Base-by-base conservation (phyloP, 2,888 invertebrate genomes). In the Clivina fossor region DNA sequence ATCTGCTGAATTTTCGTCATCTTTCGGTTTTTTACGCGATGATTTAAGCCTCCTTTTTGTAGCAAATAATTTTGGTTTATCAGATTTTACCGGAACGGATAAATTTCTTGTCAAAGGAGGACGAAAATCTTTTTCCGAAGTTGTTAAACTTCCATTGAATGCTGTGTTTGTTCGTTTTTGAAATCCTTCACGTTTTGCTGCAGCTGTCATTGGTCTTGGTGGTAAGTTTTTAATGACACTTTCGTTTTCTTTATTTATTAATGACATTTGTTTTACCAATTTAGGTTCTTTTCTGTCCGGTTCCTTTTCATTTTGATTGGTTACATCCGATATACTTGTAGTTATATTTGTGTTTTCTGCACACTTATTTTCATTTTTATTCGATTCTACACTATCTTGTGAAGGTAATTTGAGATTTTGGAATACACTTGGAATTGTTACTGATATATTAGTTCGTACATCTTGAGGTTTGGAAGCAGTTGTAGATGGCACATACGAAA, bases 91-190 rank as follows among this genome's bases (percentile, higher is more conserved):
- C 5, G 69, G 68, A 4, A 71, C 69, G 1, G 73, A 73, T 1
- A 69, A 67, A 1, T 70, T 67, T 43, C 74, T 62, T 2, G 70
- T 57, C 30, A 74, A 57, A 0, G 73, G 70, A 2, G 72, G 68
- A 57, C 69, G 63, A 22, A 61, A 58, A 46, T 57, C 60, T 26
- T 47, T 41, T 55, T 60, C 59, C 40, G 64, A 51, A 40, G 64
- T 66, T 24, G 62, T 65, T 8, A 64, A 49, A 4, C 65, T 64
- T 3, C 64, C 61, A 48, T 68, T 62, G 51, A 73, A 73, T 2
- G 72, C 72, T 0, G 72, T 71, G 58, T 69, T 72, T 7, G 70
- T 69, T 3, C 72, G 66, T 62, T 70, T 73, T 56, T 71, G 69
- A 58, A 74, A 74, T 32, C 64, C 60, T 54, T 72, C 72, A 4